Percentiles rank a stretch among this genome's conserved stretches.
These are phyloP conservation scores for Athetis lepigone DNA, from an alignment of 2,888 invertebrate genomes.

Conservation along the genomic window DNA sequence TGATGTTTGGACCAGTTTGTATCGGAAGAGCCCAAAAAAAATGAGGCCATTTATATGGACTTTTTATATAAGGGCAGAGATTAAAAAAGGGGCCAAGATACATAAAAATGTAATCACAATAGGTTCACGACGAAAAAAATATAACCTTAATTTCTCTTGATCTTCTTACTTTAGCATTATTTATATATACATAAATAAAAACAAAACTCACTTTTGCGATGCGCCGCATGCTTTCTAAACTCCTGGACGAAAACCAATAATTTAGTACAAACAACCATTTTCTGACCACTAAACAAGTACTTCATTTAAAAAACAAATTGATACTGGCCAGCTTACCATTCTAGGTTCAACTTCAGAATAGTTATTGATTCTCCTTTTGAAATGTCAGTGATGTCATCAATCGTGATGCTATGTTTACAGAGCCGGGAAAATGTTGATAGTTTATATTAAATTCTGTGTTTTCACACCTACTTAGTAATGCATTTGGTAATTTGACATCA, in stretches of 20 bases:
- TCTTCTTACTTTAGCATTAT: no score
- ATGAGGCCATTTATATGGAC: no score
- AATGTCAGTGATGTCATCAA: conserved; percentile 75
- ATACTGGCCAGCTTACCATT: conserved; percentile 61
- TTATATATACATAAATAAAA: not conserved
- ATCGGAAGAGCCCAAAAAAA: no score
- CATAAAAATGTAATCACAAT: no score
- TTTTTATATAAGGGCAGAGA: no score
- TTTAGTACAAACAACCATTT: conserved; percentile 72
- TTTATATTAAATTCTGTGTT: conserved; percentile 52
- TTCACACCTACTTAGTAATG: conserved; percentile 45
- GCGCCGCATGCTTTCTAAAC: conserved; percentile 56
- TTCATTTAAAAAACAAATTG: conserved; percentile 51
- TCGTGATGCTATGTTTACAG: conserved; percentile 66
- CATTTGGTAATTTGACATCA: conserved; percentile 46
- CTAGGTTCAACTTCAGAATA: conserved; percentile 53
- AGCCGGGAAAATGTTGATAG: conserved; percentile 65
- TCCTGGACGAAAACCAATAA: conserved; percentile 70
- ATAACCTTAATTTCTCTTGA: no score
- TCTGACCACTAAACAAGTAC: conserved; percentile 51
- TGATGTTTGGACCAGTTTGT: no score
- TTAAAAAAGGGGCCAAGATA: no score
- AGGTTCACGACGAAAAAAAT: no score
- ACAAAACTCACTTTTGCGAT: conserved; percentile 72
- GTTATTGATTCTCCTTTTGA: conserved; percentile 71